Evolutionary conservation across 2,113 vertebrate species (phyloP).

Genomic region (Polypterus bichir): DNA sequence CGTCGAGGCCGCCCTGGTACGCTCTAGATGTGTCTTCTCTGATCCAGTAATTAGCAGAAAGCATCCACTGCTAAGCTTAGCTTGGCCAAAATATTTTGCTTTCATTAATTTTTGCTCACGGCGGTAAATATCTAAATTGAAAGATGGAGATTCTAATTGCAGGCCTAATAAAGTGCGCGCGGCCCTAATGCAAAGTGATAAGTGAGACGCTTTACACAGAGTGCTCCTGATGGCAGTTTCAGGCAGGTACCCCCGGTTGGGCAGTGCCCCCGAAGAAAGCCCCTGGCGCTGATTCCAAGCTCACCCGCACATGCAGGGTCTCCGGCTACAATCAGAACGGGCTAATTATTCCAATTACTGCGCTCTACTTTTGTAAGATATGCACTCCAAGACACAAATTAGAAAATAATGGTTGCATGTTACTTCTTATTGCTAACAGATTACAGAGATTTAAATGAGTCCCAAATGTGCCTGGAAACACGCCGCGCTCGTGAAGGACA

Average conservation of each 20-base stretch:
- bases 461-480: constrained; percentile 42
- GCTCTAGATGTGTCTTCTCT: no score
- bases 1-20: no score
- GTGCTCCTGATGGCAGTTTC: constrained; percentile 15
- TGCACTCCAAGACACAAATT: constrained; percentile 44
- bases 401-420: constrained; percentile 58
- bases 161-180: constrained; percentile 27
- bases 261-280: neutral
- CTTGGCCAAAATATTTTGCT: no score
- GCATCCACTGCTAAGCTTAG: no score
- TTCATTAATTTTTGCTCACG: constrained; percentile 5
- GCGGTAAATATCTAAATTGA: neutral
- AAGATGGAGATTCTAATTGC: constrained; percentile 35
- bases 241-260: constrained; percentile 16
- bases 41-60: no score
- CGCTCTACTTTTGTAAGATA: constrained; percentile 47
- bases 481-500: neutral
- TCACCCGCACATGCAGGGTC: constrained; percentile 13
- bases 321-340: constrained; percentile 3
- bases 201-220: constrained; percentile 12
- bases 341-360: constrained; percentile 66
- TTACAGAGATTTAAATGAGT: constrained; percentile 44
- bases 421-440: constrained; percentile 58
- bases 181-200: constrained; percentile 44
- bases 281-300: neutral